Conservation (phyloP, 2,888 invertebrate genomes). For the Vanessa cardui region DNA sequence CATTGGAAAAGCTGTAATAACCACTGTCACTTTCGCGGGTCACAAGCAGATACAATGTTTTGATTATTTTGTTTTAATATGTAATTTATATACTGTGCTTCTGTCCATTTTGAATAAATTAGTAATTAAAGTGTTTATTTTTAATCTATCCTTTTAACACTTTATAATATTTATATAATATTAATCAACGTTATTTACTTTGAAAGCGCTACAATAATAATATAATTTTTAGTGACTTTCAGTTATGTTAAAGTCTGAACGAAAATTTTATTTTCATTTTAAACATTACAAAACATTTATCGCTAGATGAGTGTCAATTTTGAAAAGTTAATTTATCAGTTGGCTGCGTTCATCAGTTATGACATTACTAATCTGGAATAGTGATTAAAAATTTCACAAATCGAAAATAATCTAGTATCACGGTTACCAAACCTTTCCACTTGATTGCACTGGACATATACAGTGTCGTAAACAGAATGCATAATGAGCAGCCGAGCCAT, state of each 20-base stretch:
- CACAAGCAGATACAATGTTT: slow-evolving; percentile 17
- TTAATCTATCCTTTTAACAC: too few relatives aligned
- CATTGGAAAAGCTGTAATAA: slow-evolving; percentile 61
- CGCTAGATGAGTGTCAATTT: neutral
- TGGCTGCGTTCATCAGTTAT: neutral
- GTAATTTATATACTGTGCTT: neutral
- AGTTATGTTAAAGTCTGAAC: too few relatives aligned
- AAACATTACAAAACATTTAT: neutral
- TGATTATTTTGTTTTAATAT: neutral
- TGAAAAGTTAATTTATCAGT: neutral
- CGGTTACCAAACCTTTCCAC: slow-evolving; percentile 50
- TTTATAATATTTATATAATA: too few relatives aligned
- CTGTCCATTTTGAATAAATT: neutral
- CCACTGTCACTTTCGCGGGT: slow-evolving; percentile 66
- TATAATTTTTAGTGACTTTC: too few relatives aligned
- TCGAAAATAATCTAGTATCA: slow-evolving; percentile 39
- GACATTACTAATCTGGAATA: slow-evolving; percentile 7
- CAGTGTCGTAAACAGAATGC: slow-evolving; percentile 46
- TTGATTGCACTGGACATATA: slow-evolving; percentile 49
- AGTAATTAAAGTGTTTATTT: neutral
- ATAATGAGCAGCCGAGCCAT: slow-evolving; percentile 43
- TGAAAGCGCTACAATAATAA: too few relatives aligned
- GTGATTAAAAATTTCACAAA: slow-evolving; percentile 41
- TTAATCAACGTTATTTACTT: too few relatives aligned
- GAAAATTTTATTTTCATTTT: neutral